These are phyloP conservation scores for Pegoplata infirma DNA, from an alignment of 2,888 invertebrate genomes.

Conservation along the genomic window DNA sequence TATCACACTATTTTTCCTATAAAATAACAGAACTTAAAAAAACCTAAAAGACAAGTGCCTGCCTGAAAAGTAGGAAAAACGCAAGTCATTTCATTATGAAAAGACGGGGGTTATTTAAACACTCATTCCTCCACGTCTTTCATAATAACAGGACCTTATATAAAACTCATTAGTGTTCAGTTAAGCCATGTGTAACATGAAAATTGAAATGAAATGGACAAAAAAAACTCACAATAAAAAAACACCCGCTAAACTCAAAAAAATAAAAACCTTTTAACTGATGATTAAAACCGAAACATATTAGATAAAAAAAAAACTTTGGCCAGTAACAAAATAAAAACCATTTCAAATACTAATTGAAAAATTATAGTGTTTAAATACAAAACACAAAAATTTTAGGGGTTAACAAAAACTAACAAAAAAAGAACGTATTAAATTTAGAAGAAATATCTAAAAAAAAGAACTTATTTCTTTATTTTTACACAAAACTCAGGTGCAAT, in stretches of 20 bases:
- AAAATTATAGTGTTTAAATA: slow-evolving; percentile 64
- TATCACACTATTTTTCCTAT: slow-evolving; percentile 55
- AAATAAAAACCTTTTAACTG: slow-evolving; percentile 54
- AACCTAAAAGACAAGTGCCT: slow-evolving; percentile 50
- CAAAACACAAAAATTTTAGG: slow-evolving; percentile 20
- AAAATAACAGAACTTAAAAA: neutral
- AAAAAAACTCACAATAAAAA: slow-evolving; percentile 18
- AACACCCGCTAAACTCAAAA: slow-evolving; percentile 50
- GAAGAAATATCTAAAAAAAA: neutral
- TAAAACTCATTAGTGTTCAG: slow-evolving; percentile 45
- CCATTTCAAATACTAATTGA: slow-evolving; percentile 67
- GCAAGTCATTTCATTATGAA: slow-evolving; percentile 61
- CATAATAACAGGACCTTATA: slow-evolving; percentile 20
- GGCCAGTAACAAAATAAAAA: slow-evolving; percentile 20
- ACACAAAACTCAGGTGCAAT: slow-evolving; percentile 75
- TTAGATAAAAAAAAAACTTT: slow-evolving; percentile 15
- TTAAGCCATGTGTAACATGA: slow-evolving; percentile 52
- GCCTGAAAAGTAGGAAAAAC: slow-evolving; percentile 28
- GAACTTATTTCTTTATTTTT: neutral
- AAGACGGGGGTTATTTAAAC: slow-evolving; percentile 20
- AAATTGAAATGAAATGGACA: slow-evolving; percentile 29
- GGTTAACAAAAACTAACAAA: slow-evolving; percentile 30
- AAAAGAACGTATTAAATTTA: slow-evolving; percentile 3
- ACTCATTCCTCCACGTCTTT: neutral
- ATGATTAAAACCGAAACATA: slow-evolving; percentile 55